These are phyloP conservation scores for Sesamia inferens DNA, from an alignment of 2,888 invertebrate species.

Conservation along the genomic window DNA sequence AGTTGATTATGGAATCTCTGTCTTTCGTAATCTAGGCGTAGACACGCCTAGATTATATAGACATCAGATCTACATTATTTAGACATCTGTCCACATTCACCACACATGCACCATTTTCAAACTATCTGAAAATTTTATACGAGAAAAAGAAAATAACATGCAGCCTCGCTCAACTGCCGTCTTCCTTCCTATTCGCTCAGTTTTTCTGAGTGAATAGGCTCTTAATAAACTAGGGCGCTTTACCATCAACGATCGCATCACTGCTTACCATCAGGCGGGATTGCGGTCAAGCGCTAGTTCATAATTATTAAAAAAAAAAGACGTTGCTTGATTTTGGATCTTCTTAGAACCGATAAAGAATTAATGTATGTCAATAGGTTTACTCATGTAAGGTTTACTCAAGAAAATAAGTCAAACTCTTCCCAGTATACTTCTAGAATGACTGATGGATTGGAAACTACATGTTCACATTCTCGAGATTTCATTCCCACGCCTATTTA, in stretches of 20 bases:
- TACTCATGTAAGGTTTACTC: neutral
- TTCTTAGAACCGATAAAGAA: constrained; percentile 26
- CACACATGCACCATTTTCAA: neutral
- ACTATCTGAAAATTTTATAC: constrained; percentile 13
- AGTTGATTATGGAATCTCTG: constrained; percentile 6
- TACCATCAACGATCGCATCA: no score
- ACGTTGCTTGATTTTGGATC: constrained; percentile 18
- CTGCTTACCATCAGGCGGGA: no score
- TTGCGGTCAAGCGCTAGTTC: no score
- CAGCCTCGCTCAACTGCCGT: no score
- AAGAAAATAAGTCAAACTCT: constrained; percentile 49
- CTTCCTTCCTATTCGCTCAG: no score
- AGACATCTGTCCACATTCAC: constrained; percentile 4
- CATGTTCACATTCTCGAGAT: constrained; percentile 42
- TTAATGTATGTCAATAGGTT: no score
- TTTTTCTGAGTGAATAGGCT: no score
- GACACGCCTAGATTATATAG: no score
- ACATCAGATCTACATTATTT: no score
- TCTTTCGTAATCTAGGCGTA: constrained; percentile 1
- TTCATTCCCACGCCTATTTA: constrained; percentile 50
- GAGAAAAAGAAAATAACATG: constrained; percentile 1
- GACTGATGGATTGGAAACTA: constrained; percentile 13
- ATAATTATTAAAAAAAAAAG: no score
- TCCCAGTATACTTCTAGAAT: constrained; percentile 36
- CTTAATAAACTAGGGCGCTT: no score